phyloP scores from a whole-genome alignment of 2,113 vertebrate species.

The Morone saxatilis region DNA sequence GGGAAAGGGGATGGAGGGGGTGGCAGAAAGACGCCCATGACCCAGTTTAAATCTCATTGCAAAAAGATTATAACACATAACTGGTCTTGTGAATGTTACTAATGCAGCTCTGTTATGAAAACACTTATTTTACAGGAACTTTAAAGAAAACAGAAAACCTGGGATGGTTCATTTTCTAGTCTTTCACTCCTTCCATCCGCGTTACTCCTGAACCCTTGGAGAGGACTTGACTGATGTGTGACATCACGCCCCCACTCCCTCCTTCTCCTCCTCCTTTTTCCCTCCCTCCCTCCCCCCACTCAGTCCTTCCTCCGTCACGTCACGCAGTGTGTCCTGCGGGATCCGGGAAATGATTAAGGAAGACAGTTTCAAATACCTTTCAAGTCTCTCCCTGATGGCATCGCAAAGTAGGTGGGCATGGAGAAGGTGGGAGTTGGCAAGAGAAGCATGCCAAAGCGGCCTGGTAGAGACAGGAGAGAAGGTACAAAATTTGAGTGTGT shows the following conservation, averaged over 20 bases:
- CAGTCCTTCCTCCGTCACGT: conserved; percentile 59
- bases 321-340: conserved; percentile 73
- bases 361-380: conserved; percentile 86
- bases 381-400: conserved; percentile 79
- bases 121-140: background rate
- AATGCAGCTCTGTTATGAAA: background rate
- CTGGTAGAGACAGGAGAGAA: conserved; percentile 16
- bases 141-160: conserved; percentile 11
- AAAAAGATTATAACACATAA: conserved; percentile 23
- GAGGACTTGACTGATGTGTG: conserved; percentile 59
- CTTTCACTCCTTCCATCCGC: conserved; percentile 36
- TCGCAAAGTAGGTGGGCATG: conserved; percentile 76
- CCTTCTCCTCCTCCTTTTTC: conserved; percentile 6
- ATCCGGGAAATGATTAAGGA: conserved; percentile 85
- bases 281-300: background rate
- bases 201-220: conserved; percentile 56
- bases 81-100: background rate
- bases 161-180: background rate
- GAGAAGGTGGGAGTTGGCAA: conserved; percentile 58
- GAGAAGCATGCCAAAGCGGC: conserved; percentile 24
- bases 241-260: conserved; percentile 24
- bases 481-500: background rate
- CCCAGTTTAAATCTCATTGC: conserved; percentile 26
- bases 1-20: conserved; percentile 1
- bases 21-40: conserved; percentile 29